Conservation (phyloP, 2,888 invertebrate species). For the Eupithecia dodoneata region DNA sequence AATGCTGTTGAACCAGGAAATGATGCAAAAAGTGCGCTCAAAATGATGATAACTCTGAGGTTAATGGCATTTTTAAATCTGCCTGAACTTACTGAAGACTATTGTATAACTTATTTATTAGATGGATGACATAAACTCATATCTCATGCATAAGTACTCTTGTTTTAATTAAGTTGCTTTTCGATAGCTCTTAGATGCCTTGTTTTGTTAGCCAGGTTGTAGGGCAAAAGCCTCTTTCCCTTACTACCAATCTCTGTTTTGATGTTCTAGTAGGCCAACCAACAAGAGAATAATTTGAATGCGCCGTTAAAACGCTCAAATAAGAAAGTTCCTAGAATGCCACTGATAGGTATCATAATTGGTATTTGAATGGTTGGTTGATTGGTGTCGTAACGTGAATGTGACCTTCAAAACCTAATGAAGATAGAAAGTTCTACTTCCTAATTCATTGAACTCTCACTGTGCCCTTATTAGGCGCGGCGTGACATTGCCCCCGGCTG, state of each 20-base stretch:
- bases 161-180: neutral
- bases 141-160: neutral
- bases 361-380: neutral
- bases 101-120: neutral
- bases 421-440: conserved; percentile 32
- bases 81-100: neutral
- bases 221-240: neutral
- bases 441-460: conserved; percentile 36
- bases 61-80: neutral
- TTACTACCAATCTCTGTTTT: neutral
- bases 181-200: neutral
- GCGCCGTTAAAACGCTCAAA: neutral
- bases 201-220: neutral
- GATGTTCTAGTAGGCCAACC: neutral
- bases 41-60: neutral
- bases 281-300: neutral
- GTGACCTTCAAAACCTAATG: conserved; percentile 24
- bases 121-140: neutral
- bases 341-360: conserved; percentile 9
- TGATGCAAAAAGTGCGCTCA: conserved; percentile 19
- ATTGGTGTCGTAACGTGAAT: conserved; percentile 6
- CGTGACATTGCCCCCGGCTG: conserved; percentile 44
- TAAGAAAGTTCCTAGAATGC: neutral
- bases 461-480: conserved; percentile 39
- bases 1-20: conserved; percentile 38